Conservation (phyloP, 2,888 invertebrate species). For the Nemotelus pantherinus region DNA sequence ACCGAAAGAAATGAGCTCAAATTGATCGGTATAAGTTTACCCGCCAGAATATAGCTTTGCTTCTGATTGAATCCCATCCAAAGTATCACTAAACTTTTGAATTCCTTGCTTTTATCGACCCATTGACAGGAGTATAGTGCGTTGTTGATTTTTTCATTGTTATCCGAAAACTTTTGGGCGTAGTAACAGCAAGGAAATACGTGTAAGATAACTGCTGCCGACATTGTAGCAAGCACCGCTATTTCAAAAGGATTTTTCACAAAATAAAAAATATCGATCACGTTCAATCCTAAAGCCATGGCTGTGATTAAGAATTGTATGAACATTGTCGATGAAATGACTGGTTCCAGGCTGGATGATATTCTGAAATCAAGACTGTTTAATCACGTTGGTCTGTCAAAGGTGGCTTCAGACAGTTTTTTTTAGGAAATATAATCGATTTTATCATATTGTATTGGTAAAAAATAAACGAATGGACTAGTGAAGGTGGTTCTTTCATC, state of each 20-base stretch:
- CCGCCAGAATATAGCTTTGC: conserved; percentile 13
- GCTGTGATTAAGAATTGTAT: background rate
- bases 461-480: no score
- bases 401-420: no score
- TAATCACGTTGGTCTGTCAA: no score
- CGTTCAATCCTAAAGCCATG: background rate
- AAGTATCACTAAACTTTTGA: conserved; percentile 34
- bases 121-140: conserved; percentile 38
- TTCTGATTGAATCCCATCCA: conserved; percentile 29
- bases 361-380: no score
- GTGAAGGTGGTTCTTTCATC: no score
- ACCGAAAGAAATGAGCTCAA: conserved; percentile 39
- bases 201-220: background rate
- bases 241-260: background rate
- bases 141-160: conserved; percentile 8
- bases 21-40: conserved; percentile 24
- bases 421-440: no score
- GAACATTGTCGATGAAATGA: conserved; percentile 8
- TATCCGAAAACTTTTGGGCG: background rate
- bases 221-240: background rate
- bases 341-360: no score
- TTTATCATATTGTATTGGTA: no score
- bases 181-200: conserved; percentile 35
- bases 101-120: conserved; percentile 20
- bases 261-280: background rate